Percentiles rank a stretch among this genome's conserved stretches.
These are phyloP conservation scores for Lumbricus terrestris DNA, from an alignment of 2,888 invertebrate species.

Conservation along the genomic window DNA sequence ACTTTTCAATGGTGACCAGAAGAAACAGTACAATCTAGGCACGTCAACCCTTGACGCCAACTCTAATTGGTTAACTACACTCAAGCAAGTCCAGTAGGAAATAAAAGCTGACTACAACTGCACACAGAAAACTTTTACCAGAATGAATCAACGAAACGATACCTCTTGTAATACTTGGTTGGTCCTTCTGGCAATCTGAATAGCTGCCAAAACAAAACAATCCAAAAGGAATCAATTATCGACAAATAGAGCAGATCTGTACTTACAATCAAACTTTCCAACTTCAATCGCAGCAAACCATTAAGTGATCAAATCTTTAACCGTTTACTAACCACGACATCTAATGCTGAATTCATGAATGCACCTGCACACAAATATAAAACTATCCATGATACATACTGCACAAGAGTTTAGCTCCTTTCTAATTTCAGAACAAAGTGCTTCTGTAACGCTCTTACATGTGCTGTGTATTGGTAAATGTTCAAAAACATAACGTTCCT, in stretches of 20 bases:
- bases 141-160: background rate
- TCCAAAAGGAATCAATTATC: background rate
- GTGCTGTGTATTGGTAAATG: background rate
- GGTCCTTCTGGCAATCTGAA: conserved; percentile 5
- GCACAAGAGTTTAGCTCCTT: background rate
- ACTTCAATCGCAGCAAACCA: background rate
- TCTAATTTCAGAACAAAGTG: background rate
- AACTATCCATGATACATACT: background rate
- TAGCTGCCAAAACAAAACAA: background rate
- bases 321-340: background rate
- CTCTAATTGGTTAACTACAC: background rate
- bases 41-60: background rate
- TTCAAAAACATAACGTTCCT: background rate
- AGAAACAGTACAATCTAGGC: background rate
- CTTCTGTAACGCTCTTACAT: background rate
- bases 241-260: background rate
- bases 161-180: conserved; percentile 8
- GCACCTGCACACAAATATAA: background rate
- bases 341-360: background rate
- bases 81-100: background rate
- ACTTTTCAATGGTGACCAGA: background rate
- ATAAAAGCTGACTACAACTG: background rate
- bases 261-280: background rate
- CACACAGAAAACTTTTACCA: background rate
- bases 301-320: background rate